These are phyloP conservation scores for Galaxea fascicularis DNA, from an alignment of 92 coral and sea anemone species.

Conservation along the genomic window DNA sequence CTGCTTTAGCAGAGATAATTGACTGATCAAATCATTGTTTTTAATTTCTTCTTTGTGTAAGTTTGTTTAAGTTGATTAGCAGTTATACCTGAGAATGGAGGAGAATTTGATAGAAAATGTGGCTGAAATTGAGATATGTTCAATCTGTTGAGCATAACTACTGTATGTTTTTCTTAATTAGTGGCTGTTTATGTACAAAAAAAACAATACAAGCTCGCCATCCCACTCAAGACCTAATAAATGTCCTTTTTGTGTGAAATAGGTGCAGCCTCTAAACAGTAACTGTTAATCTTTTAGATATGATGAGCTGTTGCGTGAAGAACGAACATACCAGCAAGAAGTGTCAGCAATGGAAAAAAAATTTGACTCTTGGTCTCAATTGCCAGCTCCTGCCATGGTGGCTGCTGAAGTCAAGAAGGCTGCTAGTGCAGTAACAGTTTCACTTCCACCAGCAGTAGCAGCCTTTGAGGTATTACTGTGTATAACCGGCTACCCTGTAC, in stretches of 20 bases:
- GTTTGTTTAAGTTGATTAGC: background rate
- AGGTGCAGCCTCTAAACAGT: no score
- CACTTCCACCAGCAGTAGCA: constrained; percentile 98
- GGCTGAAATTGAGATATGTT: no score
- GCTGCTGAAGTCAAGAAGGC: constrained; percentile 86
- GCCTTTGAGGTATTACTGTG: constrained; percentile 85
- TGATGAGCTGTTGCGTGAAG: constrained; percentile 87
- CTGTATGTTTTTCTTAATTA: no score
- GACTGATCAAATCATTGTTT: background rate
- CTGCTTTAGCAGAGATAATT: background rate
- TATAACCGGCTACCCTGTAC: background rate
- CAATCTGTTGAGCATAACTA: no score
- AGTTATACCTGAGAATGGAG: no score
- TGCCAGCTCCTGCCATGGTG: constrained; percentile 86
- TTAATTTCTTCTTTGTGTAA: no score
- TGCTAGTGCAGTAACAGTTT: constrained; percentile 68
- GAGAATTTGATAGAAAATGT: no score
- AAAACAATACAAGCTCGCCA: no score
- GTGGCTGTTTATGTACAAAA: no score
- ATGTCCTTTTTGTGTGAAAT: background rate
- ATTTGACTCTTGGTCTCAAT: constrained; percentile 92
- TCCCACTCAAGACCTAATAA: no score
- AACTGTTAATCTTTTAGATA: constrained; percentile 66
- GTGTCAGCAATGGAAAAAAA: constrained; percentile 90
- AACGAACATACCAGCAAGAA: constrained; percentile 79